Evolutionary conservation across 1,140 invertebrate genomes (phyloP).

Genomic region (Achroia grisella): DNA sequence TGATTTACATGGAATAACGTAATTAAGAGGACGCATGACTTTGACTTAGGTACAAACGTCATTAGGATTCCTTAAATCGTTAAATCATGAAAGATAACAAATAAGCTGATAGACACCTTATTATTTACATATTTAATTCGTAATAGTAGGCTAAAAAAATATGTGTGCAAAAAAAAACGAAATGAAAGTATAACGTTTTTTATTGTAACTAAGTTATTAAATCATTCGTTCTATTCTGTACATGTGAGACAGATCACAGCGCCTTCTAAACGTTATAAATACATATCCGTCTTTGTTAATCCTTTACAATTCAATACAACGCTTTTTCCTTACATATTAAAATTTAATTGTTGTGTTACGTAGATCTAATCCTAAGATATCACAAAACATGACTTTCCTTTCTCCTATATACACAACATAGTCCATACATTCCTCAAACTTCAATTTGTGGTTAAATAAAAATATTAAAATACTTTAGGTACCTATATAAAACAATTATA

Average conservation of each 20-base stretch:
- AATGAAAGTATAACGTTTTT: slow-evolving; percentile 38
- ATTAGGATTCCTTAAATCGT: too few species aligned
- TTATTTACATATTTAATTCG: too few species aligned
- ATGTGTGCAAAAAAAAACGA: slow-evolving; percentile 7
- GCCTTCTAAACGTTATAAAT: background rate
- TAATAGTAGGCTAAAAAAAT: too few species aligned
- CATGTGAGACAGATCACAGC: background rate
- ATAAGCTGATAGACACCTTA: too few species aligned
- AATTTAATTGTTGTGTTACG: slow-evolving; percentile 3
- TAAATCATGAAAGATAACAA: too few species aligned
- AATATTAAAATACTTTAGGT: too few species aligned
- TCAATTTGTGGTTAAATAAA: too few species aligned
- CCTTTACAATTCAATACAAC: background rate
- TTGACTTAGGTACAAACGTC: too few species aligned
- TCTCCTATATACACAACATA: slow-evolving; percentile 7
- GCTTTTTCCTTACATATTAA: background rate
- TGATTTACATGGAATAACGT: too few species aligned
- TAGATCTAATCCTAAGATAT: slow-evolving; percentile 45
- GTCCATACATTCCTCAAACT: too few species aligned
- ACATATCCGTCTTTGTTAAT: background rate
- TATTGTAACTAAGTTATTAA: slow-evolving; percentile 27
- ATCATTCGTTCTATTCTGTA: background rate
- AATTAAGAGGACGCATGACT: too few species aligned
- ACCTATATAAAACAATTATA: too few species aligned
- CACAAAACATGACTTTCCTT: slow-evolving; percentile 63